phyloP scores from a whole-genome alignment of 2,888 invertebrate species.

The Nephrotoma flavescens region DNA sequence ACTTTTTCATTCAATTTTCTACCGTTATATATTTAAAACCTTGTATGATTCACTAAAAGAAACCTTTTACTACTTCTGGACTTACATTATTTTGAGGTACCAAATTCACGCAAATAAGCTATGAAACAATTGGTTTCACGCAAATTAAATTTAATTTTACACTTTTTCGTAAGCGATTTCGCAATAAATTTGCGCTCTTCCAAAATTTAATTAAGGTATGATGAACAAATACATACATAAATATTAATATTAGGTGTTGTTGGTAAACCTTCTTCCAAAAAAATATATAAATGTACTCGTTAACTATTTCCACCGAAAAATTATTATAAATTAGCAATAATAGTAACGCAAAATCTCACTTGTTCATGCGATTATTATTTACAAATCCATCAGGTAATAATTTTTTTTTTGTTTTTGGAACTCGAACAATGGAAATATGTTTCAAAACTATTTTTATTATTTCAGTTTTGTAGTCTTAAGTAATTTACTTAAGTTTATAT shows the following conservation, averaged over 20 bases:
- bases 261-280: background rate
- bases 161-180: background rate
- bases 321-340: background rate
- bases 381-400: background rate
- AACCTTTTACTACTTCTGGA: too few species aligned
- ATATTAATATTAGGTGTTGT: background rate
- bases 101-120: too few species aligned
- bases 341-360: background rate
- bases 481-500: background rate
- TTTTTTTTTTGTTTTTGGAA: background rate
- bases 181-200: background rate
- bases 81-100: too few species aligned
- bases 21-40: too few species aligned
- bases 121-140: too few species aligned
- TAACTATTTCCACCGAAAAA: background rate
- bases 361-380: background rate
- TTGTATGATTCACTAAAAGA: too few species aligned
- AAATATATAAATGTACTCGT: background rate
- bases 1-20: too few species aligned
- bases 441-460: background rate
- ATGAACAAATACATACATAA: background rate
- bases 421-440: background rate
- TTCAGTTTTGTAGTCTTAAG: background rate
- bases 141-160: background rate
- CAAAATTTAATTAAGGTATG: background rate